A percentile compares a stretch with the other conserved stretches of the same genome.
These are phyloP conservation scores for Prionailurus viverrinus DNA, from an alignment of 2,113 vertebrate genomes.

Conservation along the genomic window DNA sequence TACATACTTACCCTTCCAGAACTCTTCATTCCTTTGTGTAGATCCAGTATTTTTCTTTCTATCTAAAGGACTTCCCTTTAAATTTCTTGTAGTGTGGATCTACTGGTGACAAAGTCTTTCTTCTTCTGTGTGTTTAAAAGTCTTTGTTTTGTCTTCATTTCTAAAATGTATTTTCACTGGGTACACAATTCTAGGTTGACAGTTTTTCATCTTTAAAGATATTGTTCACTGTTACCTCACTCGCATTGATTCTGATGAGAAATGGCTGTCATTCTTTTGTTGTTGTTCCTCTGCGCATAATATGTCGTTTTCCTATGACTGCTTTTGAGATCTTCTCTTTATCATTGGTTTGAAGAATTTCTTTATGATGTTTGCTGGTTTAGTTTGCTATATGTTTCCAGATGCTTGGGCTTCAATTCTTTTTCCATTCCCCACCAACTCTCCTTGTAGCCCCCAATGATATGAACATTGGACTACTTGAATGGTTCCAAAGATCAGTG, in stretches of 20 bases:
- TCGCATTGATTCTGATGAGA: constrained; percentile 10
- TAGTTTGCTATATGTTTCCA: constrained; percentile 15
- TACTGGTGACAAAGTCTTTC: not conserved
- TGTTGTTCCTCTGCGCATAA: not conserved
- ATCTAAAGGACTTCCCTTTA: not conserved
- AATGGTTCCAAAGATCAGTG: not conserved
- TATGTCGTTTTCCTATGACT: not conserved
- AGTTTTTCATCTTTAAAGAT: not conserved
- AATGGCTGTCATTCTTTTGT: not conserved
- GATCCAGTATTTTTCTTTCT: constrained; percentile 10
- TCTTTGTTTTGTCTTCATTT: constrained; percentile 33
- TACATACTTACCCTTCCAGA: not conserved
- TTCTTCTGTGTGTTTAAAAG: not conserved
- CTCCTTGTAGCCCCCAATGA: not conserved
- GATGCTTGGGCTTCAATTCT: not conserved
- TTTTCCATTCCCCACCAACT: not conserved
- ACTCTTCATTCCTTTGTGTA: not conserved
- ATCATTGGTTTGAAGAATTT: not conserved
- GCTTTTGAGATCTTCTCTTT: not conserved
- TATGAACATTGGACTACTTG: not conserved
- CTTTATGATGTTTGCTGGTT: not conserved
- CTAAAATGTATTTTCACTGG: constrained; percentile 17
- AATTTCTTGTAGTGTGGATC: not conserved
- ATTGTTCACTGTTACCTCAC: not conserved
- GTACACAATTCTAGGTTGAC: constrained; percentile 44